Evolutionary conservation across 2,888 invertebrate genomes (phyloP).

Genomic region (Bhutanitis thaidina): DNA sequence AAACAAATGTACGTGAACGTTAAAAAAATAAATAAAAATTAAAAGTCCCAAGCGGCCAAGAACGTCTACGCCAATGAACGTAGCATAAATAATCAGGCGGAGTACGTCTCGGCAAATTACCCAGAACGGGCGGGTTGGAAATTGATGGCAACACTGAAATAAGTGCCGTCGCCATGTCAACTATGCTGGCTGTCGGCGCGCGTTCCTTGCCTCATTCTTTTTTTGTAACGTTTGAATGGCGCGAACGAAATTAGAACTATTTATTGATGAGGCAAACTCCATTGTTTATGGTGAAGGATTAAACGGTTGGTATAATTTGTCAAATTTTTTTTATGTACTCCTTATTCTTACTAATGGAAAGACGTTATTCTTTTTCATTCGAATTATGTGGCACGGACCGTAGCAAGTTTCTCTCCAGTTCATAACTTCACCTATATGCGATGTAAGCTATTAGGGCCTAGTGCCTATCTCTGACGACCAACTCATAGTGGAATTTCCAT

Average conservation of each 20-base stretch:
- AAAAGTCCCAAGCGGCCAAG: conserved; percentile 22
- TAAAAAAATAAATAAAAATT: conserved; percentile 11
- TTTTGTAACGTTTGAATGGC: conserved; percentile 1
- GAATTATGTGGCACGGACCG: too few relatives aligned
- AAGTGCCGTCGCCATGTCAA: conserved; percentile 30
- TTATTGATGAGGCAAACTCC: conserved; percentile 7
- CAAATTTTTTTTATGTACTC: not conserved
- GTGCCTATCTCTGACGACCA: too few relatives aligned
- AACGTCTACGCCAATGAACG: conserved; percentile 27
- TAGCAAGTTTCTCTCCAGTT: too few relatives aligned
- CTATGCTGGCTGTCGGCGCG: conserved; percentile 12
- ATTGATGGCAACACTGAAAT: conserved; percentile 29
- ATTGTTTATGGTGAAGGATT: conserved; percentile 1
- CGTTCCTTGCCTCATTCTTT: not conserved
- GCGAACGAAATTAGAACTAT: conserved; percentile 14
- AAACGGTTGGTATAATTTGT: not conserved
- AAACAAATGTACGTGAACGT: conserved; percentile 15
- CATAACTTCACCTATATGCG: too few relatives aligned
- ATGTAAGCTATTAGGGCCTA: too few relatives aligned
- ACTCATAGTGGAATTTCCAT: too few relatives aligned
- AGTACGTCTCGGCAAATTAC: conserved; percentile 63
- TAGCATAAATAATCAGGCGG: conserved; percentile 64
- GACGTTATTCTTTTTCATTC: too few relatives aligned
- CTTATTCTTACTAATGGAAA: not conserved
- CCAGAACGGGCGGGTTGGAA: conserved; percentile 53